These are phyloP conservation scores for Adelosebastes latens DNA, from an alignment of 2,797 vertebrate genomes.

Conservation along the genomic window DNA sequence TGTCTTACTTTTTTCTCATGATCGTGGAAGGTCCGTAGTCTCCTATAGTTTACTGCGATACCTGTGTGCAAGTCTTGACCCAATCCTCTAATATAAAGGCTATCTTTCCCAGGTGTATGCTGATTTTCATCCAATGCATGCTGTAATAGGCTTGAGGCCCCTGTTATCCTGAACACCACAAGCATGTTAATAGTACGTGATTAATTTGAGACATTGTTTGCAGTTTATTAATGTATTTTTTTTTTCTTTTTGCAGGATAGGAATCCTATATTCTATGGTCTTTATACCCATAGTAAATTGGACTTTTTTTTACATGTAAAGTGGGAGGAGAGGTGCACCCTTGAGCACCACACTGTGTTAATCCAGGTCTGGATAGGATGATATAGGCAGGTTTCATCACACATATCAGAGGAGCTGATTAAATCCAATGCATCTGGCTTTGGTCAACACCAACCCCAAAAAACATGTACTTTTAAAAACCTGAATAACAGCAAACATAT, in stretches of 20 bases:
- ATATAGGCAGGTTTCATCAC: not conserved
- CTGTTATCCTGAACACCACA: not conserved
- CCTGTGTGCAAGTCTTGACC: not conserved
- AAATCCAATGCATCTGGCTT: not conserved
- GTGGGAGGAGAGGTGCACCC: too few relatives aligned
- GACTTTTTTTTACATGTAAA: too few relatives aligned
- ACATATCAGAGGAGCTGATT: not conserved
- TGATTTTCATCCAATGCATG: not conserved
- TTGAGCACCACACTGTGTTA: too few relatives aligned
- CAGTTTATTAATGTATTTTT: not conserved
- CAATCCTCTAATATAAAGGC: not conserved
- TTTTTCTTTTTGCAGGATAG: not conserved
- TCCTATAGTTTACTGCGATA: not conserved
- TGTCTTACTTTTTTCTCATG: not conserved
- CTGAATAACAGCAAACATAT: not conserved
- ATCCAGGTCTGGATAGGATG: too few relatives aligned
- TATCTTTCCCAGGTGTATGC: not conserved
- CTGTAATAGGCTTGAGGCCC: not conserved
- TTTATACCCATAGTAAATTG: too few relatives aligned
- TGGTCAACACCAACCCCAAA: not conserved
- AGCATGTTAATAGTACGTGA: not conserved
- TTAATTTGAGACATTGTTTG: not conserved
- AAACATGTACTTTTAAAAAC: not conserved
- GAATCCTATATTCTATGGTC: too few relatives aligned
- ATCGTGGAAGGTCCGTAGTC: not conserved